These are phyloP conservation scores for Heliothis virescens DNA, from an alignment of 1,140 invertebrate genomes.

Conservation along the genomic window DNA sequence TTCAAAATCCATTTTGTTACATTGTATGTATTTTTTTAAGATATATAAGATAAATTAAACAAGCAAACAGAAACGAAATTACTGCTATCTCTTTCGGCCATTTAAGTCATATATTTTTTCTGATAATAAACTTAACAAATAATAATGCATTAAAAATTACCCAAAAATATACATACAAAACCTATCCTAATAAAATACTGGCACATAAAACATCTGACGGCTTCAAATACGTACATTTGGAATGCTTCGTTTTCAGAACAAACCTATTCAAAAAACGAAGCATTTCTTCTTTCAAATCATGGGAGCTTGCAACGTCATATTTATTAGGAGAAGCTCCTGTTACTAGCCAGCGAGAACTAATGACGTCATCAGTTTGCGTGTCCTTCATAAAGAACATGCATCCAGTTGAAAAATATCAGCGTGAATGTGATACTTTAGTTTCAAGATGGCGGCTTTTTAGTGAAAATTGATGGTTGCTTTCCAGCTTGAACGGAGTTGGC, in stretches of 20 bases:
- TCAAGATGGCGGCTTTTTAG: not conserved
- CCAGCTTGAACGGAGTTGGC: not conserved
- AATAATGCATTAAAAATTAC: too few relatives aligned
- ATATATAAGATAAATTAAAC: too few relatives aligned
- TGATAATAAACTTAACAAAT: too few relatives aligned
- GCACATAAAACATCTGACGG: not conserved
- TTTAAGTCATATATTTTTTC: too few relatives aligned
- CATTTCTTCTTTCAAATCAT: not conserved
- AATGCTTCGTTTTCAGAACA: not conserved
- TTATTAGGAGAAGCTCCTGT: slow-evolving; percentile 12
- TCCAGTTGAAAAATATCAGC: not conserved
- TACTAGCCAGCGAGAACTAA: slow-evolving; percentile 11
- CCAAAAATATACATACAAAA: too few relatives aligned
- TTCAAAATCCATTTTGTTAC: too few relatives aligned
- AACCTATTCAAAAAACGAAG: not conserved
- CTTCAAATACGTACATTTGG: too few relatives aligned
- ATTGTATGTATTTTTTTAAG: too few relatives aligned
- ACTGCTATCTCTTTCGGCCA: too few relatives aligned
- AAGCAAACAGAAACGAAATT: too few relatives aligned
- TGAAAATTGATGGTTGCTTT: not conserved
- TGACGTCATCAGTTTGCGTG: slow-evolving; percentile 19
- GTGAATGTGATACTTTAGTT: slow-evolving; percentile 1
- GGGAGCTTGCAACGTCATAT: not conserved
- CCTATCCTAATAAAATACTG: too few relatives aligned
- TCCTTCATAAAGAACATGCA: slow-evolving; percentile 9